Conservation (phyloP, 2,113 vertebrate species). For the Cisticola juncidis region DNA sequence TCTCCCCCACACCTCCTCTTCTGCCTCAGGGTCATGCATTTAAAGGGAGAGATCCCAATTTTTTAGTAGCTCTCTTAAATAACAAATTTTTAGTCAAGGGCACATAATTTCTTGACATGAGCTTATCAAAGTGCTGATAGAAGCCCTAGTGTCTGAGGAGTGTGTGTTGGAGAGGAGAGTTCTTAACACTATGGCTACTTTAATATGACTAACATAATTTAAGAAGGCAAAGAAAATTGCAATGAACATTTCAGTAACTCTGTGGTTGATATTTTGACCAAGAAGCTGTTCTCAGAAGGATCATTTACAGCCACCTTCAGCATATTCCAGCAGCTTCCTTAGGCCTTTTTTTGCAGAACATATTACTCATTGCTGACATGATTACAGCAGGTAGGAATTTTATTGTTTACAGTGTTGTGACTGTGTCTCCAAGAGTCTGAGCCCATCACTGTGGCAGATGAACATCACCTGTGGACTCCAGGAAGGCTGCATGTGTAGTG, state of each 20-base stretch:
- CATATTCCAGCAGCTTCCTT: neutral
- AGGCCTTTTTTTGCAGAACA: neutral
- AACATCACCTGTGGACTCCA: neutral
- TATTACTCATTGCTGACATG: neutral
- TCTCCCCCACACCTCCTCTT: neutral
- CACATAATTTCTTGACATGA: fast-evolving
- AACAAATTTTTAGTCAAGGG: neutral
- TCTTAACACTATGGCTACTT: neutral
- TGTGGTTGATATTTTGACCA: neutral
- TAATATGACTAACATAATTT: neutral
- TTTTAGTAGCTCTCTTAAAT: neutral
- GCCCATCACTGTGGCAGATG: neutral
- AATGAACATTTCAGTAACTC: neutral
- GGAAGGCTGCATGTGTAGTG: neutral
- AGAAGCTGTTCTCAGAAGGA: neutral
- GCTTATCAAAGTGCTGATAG: neutral
- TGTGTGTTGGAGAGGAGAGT: neutral
- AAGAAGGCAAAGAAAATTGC: neutral
- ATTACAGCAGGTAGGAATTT: neutral
- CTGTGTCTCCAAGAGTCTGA: neutral
- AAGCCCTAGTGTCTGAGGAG: neutral
- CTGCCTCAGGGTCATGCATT: neutral
- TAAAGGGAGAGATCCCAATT: conserved; percentile 1
- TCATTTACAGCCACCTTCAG: neutral
- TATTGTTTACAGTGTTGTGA: neutral